Percentiles rank a stretch among this genome's conserved stretches.
These are phyloP conservation scores for Natator depressus DNA, from an alignment of 2,113 vertebrate genomes.

Conservation along the genomic window DNA sequence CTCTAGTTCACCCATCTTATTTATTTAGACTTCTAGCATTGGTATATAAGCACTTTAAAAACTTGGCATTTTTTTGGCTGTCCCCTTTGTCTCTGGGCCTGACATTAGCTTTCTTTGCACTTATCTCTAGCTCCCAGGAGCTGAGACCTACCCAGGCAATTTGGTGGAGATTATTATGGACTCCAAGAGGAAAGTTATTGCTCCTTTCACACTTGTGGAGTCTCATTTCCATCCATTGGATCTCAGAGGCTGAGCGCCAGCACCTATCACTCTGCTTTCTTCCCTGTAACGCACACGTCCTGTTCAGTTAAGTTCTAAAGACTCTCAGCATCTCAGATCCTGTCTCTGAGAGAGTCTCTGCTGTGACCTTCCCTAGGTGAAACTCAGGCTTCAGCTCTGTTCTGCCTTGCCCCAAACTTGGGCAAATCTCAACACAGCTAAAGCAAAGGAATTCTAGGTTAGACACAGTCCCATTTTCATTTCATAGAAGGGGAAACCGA, in stretches of 20 bases:
- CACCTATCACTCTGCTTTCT: neutral
- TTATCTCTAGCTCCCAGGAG: neutral
- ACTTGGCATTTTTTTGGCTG: too few species aligned
- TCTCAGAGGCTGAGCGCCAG: neutral
- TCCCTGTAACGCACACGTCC: neutral
- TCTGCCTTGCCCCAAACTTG: neutral
- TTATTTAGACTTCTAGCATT: too few species aligned
- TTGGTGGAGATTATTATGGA: neutral
- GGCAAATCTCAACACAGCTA: neutral
- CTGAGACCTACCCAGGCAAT: neutral
- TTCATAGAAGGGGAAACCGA: neutral
- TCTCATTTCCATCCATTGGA: neutral
- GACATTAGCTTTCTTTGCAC: neutral
- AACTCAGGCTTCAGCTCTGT: neutral
- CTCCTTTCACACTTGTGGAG: neutral
- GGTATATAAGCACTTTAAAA: too few species aligned
- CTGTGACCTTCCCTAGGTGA: neutral
- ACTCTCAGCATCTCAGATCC: neutral
- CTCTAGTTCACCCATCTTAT: too few species aligned
- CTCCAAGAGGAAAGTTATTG: neutral
- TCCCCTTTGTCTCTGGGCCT: neutral
- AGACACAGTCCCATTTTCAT: neutral
- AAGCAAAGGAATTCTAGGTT: neutral
- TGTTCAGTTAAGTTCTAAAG: neutral
- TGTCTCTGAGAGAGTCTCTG: rapidly evolving